Percentiles rank a stretch among this genome's conserved stretches.
Conservation (phyloP, 2,888 invertebrate species). For the Endotricha flammealis region DNA sequence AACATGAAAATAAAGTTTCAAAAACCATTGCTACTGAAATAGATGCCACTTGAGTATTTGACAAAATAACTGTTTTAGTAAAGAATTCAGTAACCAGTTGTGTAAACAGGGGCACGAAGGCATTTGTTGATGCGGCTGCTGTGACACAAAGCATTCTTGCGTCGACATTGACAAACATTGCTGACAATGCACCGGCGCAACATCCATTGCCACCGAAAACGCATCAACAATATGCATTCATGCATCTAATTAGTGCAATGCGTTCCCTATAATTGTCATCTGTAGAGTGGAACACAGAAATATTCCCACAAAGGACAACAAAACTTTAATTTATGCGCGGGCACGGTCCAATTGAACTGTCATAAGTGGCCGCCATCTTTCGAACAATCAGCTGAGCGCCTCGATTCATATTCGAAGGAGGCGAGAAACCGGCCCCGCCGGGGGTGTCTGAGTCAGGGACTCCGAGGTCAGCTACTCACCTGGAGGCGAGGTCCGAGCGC, state of each 20-base stretch:
- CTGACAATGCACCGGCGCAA: slow-evolving; percentile 8
- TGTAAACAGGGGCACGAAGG: slow-evolving; percentile 12
- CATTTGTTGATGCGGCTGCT: slow-evolving; percentile 17
- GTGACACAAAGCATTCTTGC: slow-evolving; percentile 18
- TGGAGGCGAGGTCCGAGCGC: slow-evolving; percentile 13
- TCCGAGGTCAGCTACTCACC: not conserved
- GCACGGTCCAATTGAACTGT: slow-evolving; percentile 44
- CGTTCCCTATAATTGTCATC: slow-evolving; percentile 5
- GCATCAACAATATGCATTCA: slow-evolving; percentile 8
- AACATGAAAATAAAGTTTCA: no score
- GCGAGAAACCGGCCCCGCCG: no score
- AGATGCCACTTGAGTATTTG: not conserved
- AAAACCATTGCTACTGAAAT: no score
- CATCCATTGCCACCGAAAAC: slow-evolving; percentile 5
- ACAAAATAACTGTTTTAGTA: not conserved
- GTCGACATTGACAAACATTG: slow-evolving; percentile 11
- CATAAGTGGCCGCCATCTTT: slow-evolving; percentile 14
- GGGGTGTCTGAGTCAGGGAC: no score
- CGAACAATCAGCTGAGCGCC: no score
- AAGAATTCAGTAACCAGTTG: slow-evolving; percentile 14
- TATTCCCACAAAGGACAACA: no score
- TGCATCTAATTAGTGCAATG: slow-evolving; percentile 7
- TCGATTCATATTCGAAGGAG: no score
- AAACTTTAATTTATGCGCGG: slow-evolving; percentile 42
- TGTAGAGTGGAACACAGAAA: slow-evolving; percentile 3